Evolutionary conservation across 2,888 invertebrate genomes (phyloP).

Genomic region (Physocephala rufipes): DNA sequence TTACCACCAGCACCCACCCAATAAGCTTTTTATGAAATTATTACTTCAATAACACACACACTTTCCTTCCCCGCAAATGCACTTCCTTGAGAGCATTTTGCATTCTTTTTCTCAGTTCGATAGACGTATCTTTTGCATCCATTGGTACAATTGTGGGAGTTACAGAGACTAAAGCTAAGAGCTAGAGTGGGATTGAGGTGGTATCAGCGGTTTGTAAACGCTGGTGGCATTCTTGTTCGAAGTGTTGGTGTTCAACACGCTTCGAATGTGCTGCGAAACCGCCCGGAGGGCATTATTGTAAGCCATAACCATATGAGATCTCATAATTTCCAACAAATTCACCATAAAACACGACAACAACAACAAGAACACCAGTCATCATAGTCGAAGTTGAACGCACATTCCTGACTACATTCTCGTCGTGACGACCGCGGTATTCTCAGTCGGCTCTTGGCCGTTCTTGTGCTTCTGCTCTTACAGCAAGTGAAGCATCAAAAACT

Average conservation of each 20-base stretch:
- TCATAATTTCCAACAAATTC: conserved; percentile 21
- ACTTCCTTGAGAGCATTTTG: too few relatives aligned
- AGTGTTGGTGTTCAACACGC: neutral
- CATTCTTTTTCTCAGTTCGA: too few relatives aligned
- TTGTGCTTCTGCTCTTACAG: too few relatives aligned
- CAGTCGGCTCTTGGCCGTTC: too few relatives aligned
- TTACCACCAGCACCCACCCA: too few relatives aligned
- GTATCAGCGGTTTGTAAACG: neutral
- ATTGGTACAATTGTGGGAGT: too few relatives aligned
- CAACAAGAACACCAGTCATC: conserved; percentile 13
- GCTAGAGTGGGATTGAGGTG: neutral
- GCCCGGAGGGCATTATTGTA: conserved; percentile 21
- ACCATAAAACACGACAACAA: conserved; percentile 7
- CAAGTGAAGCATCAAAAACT: too few relatives aligned
- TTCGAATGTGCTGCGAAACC: conserved; percentile 1
- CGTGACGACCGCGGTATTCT: too few relatives aligned
- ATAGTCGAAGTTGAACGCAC: neutral
- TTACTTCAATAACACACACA: neutral
- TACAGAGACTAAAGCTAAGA: too few relatives aligned
- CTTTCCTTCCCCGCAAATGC: too few relatives aligned
- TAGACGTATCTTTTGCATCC: too few relatives aligned
- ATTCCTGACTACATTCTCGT: neutral
- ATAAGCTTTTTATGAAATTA: too few relatives aligned
- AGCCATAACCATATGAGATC: conserved; percentile 22
- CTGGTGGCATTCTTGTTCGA: conserved; percentile 11